Evolutionary conservation across 2,797 vertebrate genomes (phyloP), one percentile per base, ranked within the genome.

Genomic region (Darevskia mixta): DNA sequence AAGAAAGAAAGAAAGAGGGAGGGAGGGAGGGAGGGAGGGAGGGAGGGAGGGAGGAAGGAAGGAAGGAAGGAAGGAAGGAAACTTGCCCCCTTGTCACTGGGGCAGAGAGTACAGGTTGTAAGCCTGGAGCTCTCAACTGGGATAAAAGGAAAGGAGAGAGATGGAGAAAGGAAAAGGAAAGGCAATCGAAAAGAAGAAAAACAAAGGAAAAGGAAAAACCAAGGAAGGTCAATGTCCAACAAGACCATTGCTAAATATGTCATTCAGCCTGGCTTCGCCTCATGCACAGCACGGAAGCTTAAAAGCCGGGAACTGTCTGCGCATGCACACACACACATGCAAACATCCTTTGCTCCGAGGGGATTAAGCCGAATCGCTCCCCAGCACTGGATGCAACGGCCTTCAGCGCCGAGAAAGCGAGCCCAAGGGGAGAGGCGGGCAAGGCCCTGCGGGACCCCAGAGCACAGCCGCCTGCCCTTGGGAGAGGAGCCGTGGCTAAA

Each of bases 341-440:
- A 0, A 71, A 3, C 43, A 82, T 35, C 89, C 91, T 87, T 83
- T 83, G 38, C 81, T 18, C 94, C 81, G 77, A 89, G 27, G 96
- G 27, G 96, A 96, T 96, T 96, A 96, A 75, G 72, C 10, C 43
- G 95, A 96, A 95, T 93, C 93, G 9, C 86, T 55, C 49, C 94
- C 96, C 94, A 93, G 90, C 38, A 1, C 80, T 89, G 94, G 96
- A 95, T 90, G 94, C 55, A 73, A 95, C 35, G 0, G 88, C 90
- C 91, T 83, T 49, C 4, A 49, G 91, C 49, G 79, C 92, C 1
- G 1, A 71, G 79, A 3, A 9, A 88, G 91, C 27, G 13, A 45
- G 64, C 29, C 1, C 0, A 2, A 79, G 69, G 90, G 92, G 32
- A 86, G 1, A 41, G 55, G 88, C 3, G 58, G 89, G 91, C 91